Conservation (phyloP, 2,797 vertebrate species). For the Scolopax bukidnonensis region DNA sequence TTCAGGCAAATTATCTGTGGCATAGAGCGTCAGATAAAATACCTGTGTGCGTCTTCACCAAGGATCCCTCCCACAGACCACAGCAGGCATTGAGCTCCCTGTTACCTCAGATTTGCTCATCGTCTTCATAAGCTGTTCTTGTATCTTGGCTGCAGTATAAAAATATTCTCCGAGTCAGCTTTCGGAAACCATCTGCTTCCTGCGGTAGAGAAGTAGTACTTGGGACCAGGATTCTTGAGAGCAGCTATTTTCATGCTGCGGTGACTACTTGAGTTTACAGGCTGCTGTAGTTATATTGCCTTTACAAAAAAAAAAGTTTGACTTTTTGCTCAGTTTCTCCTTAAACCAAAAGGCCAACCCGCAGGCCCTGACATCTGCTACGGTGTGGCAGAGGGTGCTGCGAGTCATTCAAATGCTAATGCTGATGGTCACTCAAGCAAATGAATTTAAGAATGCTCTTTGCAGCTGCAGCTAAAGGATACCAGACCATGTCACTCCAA, state of each 20-base stretch:
- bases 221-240: neutral
- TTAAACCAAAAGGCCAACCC: neutral
- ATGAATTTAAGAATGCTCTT: neutral
- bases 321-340: neutral
- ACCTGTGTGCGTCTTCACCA: fast-evolving
- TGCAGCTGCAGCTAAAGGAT: neutral
- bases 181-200: constrained; percentile 41
- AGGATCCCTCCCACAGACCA: neutral
- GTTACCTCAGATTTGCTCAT: fast-evolving
- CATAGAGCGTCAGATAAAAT: neutral
- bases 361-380: neutral
- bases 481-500: neutral
- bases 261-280: neutral
- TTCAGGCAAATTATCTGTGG: neutral
- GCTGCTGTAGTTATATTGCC: neutral
- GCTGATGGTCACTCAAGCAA: neutral
- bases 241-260: neutral
- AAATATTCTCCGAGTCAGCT: neutral
- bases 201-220: neutral
- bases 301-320: neutral
- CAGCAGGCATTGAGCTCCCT: neutral
- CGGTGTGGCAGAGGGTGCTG: neutral
- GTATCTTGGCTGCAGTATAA: neutral
- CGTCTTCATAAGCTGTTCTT: neutral
- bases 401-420: neutral